Base-by-base conservation (phyloP, 2,888 invertebrate species). In the Dendrolimus pini region DNA sequence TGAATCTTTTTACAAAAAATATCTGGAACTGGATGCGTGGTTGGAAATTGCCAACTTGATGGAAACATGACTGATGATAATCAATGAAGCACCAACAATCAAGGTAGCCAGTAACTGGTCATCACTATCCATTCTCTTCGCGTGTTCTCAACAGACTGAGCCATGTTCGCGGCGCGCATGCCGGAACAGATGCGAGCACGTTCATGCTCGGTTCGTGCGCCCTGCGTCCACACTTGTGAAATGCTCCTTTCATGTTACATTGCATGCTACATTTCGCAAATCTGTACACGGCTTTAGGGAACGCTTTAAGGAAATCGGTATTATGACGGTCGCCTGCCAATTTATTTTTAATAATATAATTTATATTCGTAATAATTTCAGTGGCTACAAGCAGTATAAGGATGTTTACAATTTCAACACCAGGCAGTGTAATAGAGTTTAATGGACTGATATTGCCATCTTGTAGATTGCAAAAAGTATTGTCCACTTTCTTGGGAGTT, bases 61-160 rank as follows among this genome's bases (percentile, higher is more conserved):
- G 41, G 54, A 42, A 42, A 57, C 54, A 53, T 63, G 60, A 61
- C 60, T 54, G 14, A 60, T 59, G 41, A 62, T 59, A 56, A 62
- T 55, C 47, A 62, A 62, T 62, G 62, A 62, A 62, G 62, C 55
- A 62, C 62, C 55, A 58, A 60, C 55, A 56, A 62, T 62, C 62
- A 55, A 56, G 59, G 55, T 41, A 62, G 62, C 58, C 53, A 56
- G 62, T 41, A 62, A 41, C 47, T 55, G 55, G 62, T 62, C 60
- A 47, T 60, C 62, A 54, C 55, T 52, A 53, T 62, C 59, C 58
- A 60, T 60, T 54, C 55, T 58, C 47, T 47, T 47, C 10, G 47
- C 47, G 47, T 47, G 47, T 47, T 47, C 47, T 47, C 47, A 47
- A 47, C 47, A 47, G 10, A 47, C 47, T 47, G 47, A 47, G 47